These are phyloP conservation scores for Lypha dubia DNA, from an alignment of 2,888 invertebrate species.

Conservation along the genomic window DNA sequence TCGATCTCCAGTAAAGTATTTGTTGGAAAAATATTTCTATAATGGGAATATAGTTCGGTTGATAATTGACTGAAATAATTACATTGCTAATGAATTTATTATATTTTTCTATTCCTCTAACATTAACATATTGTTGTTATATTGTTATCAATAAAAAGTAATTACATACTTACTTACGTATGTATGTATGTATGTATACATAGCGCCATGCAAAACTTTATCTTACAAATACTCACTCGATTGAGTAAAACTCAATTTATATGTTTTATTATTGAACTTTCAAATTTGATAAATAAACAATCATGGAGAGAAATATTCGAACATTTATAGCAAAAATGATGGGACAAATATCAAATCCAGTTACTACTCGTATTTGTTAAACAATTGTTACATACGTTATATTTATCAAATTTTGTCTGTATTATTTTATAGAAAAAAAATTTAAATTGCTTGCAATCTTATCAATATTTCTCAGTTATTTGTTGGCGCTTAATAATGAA, in stretches of 20 bases:
- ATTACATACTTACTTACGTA: no score
- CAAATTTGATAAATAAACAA: background rate
- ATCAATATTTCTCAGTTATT: background rate
- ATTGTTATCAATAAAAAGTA: conserved; percentile 44
- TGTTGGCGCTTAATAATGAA: conserved; percentile 1
- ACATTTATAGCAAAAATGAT: background rate
- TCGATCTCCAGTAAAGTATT: no score
- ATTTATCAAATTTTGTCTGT: background rate
- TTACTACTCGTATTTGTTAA: conserved; percentile 33
- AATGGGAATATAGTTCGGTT: no score
- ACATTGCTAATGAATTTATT: no score
- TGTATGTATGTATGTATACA: no score
- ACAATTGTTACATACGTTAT: conserved; percentile 30
- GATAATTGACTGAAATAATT: no score
- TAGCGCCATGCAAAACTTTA: conserved; percentile 7
- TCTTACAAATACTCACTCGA: conserved; percentile 19
- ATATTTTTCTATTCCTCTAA: background rate
- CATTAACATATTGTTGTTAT: background rate
- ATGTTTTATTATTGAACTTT: conserved; percentile 3
- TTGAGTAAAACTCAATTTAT: conserved; percentile 26
- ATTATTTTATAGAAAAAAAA: conserved; percentile 5
- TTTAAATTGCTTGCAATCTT: background rate
- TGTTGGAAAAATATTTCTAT: no score
- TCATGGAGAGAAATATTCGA: background rate
- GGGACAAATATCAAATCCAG: background rate